Conservation (phyloP, 2,797 vertebrate species). For the Hippocampus kuda region DNA sequence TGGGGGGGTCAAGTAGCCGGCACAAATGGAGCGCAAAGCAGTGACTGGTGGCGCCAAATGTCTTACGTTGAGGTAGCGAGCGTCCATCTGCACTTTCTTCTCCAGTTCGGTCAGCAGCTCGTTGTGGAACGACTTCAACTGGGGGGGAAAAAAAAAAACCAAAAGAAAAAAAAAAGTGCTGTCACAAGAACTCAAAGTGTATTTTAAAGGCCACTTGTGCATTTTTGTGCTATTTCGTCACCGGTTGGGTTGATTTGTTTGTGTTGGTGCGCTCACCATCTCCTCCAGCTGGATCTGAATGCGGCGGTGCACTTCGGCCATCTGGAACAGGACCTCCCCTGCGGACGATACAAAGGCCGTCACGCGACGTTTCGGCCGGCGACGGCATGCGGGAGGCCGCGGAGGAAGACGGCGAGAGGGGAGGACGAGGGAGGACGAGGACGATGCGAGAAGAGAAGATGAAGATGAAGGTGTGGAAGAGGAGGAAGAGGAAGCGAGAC, state of each 20-base stretch:
- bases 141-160: neutral
- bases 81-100: slow-evolving; percentile 96
- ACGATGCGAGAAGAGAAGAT: neutral
- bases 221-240: too few species aligned
- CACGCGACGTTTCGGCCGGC: too few species aligned
- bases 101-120: slow-evolving; percentile 92
- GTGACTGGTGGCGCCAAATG: too few species aligned
- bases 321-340: slow-evolving; percentile 98
- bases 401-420: neutral
- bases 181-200: too few species aligned
- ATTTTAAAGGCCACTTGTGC: too few species aligned
- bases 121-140: slow-evolving; percentile 96
- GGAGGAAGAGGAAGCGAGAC: neutral
- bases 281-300: slow-evolving; percentile 97
- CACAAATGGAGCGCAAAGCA: neutral
- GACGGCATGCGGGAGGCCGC: too few species aligned
- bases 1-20: slow-evolving; percentile 10
- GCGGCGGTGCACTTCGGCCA: slow-evolving; percentile 97
- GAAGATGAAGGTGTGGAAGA: neutral
- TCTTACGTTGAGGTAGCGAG: slow-evolving; percentile 92
- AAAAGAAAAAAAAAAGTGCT: too few species aligned
- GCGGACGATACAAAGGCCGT: slow-evolving; percentile 22
- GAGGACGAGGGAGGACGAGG: too few species aligned
- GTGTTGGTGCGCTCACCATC: slow-evolving; percentile 73
- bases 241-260: too few species aligned